Evolutionary conservation across 2,888 invertebrate genomes (phyloP).

Genomic region (Agonopterix subpropinquella): DNA sequence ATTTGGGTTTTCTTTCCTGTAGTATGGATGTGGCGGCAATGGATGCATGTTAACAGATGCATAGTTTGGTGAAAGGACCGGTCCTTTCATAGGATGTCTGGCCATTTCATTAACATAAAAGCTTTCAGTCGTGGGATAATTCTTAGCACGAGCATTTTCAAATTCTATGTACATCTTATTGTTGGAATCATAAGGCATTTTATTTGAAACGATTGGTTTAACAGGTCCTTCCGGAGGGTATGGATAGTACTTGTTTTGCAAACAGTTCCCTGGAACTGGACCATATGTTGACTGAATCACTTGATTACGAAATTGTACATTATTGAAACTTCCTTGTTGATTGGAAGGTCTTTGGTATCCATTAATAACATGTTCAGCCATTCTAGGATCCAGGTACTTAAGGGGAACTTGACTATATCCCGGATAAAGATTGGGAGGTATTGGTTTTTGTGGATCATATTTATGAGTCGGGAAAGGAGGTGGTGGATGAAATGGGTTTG

Average conservation of each 20-base stretch:
- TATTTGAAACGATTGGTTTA: constrained; percentile 42
- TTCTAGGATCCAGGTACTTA: constrained; percentile 56
- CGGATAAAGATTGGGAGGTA: constrained; percentile 47
- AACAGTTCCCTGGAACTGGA: constrained; percentile 39
- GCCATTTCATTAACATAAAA: constrained; percentile 51
- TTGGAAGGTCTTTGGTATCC: constrained; percentile 49
- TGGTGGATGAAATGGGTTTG: constrained; percentile 53
- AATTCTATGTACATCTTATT: constrained; percentile 53
- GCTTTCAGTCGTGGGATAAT: constrained; percentile 41
- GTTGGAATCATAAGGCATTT: constrained; percentile 48
- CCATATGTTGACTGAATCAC: constrained; percentile 52
- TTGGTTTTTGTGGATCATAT: constrained; percentile 55
- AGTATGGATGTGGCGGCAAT: constrained; percentile 44
- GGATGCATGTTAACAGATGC: constrained; percentile 43
- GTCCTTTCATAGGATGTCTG: constrained; percentile 43
- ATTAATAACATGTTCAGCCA: constrained; percentile 48
- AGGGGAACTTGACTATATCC: constrained; percentile 46
- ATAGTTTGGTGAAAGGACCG: constrained; percentile 46
- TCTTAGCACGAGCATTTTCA: constrained; percentile 46
- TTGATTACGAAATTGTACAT: constrained; percentile 48
- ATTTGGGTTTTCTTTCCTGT: constrained; percentile 46
- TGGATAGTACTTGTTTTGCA: constrained; percentile 50
- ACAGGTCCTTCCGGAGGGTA: constrained; percentile 41
- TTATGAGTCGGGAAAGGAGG: constrained; percentile 46
- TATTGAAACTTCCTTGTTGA: constrained; percentile 42